Conservation (phyloP, 2,888 invertebrate species). For the Eutolmus rufibarbis region DNA sequence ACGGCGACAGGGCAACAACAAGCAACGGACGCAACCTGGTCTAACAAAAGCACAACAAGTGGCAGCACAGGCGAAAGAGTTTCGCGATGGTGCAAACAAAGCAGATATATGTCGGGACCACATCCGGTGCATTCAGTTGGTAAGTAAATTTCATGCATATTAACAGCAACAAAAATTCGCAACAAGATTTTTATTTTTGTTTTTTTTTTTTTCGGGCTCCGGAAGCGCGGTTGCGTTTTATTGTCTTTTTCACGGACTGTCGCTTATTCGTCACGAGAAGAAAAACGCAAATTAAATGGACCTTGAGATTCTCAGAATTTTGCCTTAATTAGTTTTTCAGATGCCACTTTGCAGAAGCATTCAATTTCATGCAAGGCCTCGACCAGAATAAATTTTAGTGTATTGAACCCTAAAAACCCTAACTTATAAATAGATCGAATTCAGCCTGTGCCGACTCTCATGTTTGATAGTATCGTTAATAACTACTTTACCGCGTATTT, state of each 20-base stretch:
- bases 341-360: not conserved
- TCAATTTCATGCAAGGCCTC: not conserved
- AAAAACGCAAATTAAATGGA: not conserved
- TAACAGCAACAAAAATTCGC: not conserved
- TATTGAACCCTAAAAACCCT: no score
- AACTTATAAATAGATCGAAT: no score
- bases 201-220: not conserved
- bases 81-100: not conserved
- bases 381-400: not conserved
- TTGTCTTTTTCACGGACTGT: not conserved
- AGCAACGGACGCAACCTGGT: not conserved
- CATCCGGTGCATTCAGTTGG: slow-evolving; percentile 16
- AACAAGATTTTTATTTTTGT: not conserved
- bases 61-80: not conserved
- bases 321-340: not conserved
- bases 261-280: not conserved
- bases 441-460: no score
- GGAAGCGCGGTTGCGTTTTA: not conserved
- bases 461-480: no score
- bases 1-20: not conserved
- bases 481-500: no score
- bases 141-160: slow-evolving; percentile 16
- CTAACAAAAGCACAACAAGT: not conserved
- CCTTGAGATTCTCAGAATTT: not conserved
- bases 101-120: slow-evolving; percentile 17